These are phyloP conservation scores for Catharus bicknelli DNA, from an alignment of 2,113 vertebrate species.

Conservation along the genomic window DNA sequence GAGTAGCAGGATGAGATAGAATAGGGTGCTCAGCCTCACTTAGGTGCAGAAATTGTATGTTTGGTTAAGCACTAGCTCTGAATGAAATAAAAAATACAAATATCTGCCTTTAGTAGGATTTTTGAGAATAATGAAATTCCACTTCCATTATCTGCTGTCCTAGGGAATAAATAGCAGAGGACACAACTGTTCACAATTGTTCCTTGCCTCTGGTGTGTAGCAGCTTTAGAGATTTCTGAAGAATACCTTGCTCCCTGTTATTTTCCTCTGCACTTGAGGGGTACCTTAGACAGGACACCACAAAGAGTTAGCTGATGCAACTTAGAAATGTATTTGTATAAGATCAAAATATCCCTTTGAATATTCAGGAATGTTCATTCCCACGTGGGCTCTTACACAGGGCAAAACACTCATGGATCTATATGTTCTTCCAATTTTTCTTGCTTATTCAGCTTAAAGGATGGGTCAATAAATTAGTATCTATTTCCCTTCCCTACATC, in stretches of 20 bases:
- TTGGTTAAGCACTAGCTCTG: neutral
- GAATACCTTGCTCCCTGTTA: neutral
- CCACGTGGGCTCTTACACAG: neutral
- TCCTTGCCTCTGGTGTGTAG: neutral
- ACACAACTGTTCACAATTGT: neutral
- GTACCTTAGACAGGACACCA: neutral
- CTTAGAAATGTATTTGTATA: neutral
- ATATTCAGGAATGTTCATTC: neutral
- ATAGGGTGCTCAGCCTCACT: neutral
- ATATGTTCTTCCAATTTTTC: neutral
- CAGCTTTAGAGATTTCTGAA: neutral
- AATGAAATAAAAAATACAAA: neutral
- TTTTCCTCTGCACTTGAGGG: neutral
- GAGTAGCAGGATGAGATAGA: neutral
- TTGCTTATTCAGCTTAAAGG: neutral
- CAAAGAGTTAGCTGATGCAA: neutral
- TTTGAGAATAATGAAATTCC: neutral
- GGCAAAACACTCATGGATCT: neutral
- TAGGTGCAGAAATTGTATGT: neutral
- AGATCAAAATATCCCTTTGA: neutral
- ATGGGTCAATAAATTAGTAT: neutral
- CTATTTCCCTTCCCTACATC: neutral
- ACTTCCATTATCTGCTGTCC: neutral
- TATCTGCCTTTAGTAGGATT: neutral
- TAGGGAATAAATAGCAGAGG: neutral